These are phyloP conservation scores for Hipposideros larvatus DNA, from an alignment of 2,797 vertebrate genomes.

Conservation along the genomic window DNA sequence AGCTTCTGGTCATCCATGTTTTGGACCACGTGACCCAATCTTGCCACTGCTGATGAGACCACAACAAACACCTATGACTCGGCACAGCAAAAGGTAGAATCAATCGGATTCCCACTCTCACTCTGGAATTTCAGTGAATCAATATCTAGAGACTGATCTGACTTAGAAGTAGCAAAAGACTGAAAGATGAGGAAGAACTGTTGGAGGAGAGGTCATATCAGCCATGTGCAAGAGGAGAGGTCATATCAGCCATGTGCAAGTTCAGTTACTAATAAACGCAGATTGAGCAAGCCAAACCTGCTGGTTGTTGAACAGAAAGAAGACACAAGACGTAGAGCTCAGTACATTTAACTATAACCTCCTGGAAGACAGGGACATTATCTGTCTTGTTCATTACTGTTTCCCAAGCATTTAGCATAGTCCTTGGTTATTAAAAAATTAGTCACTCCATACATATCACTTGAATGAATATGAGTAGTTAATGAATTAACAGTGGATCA, in stretches of 20 bases:
- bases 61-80: neutral
- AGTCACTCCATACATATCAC: neutral
- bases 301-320: neutral
- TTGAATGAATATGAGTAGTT: neutral
- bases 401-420: neutral
- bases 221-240: neutral
- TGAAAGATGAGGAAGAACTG: neutral
- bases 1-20: neutral
- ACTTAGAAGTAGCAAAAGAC: neutral
- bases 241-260: neutral
- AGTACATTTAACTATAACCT: neutral
- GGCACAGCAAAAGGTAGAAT: neutral
- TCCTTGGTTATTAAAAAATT: neutral
- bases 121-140: slow-evolving; percentile 2
- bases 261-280: neutral
- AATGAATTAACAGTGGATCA: neutral
- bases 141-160: neutral
- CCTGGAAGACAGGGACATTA: neutral
- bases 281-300: neutral
- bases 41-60: neutral
- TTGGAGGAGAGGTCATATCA: neutral
- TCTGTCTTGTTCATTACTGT: neutral
- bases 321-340: neutral
- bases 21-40: neutral
- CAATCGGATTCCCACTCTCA: neutral